Conservation (phyloP, 1,140 invertebrate species). For the Marisa cornuarietis region DNA sequence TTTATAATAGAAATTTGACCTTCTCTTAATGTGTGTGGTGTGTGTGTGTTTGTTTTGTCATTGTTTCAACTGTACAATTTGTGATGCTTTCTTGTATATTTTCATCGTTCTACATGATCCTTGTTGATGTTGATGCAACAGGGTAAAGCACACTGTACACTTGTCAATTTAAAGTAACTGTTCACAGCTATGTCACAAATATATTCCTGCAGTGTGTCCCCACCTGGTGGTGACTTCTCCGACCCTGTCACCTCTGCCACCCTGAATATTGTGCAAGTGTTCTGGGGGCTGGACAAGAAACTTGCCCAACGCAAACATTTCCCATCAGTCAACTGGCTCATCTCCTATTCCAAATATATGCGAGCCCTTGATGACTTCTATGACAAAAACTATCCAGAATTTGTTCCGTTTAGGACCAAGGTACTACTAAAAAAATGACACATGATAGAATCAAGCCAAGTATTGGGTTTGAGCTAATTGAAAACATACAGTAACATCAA, state of each 20-base stretch:
- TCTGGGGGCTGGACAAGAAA: slow-evolving; percentile 99
- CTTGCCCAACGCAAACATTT: slow-evolving; percentile 99
- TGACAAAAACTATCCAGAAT: slow-evolving; percentile 98
- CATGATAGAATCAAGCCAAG: no score
- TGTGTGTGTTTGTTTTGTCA: no score
- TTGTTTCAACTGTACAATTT: background rate
- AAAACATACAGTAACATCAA: no score
- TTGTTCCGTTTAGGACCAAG: slow-evolving; percentile 83
- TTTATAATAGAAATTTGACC: background rate
- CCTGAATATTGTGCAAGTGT: slow-evolving; percentile 99
- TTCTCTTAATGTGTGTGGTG: no score
- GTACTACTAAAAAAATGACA: no score
- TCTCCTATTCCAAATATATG: slow-evolving; percentile 99
- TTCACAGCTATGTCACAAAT: background rate
- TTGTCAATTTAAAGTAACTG: background rate
- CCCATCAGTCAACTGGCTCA: slow-evolving; percentile 99
- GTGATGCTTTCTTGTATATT: background rate
- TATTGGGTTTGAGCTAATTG: no score
- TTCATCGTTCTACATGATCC: background rate
- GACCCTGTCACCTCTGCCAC: slow-evolving; percentile 99
- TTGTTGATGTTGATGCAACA: background rate
- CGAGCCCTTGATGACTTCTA: slow-evolving; percentile 98
- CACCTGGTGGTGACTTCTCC: slow-evolving; percentile 99
- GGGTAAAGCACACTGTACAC: background rate
- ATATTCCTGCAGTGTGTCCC: slow-evolving; percentile 79